These are phyloP conservation scores for Brachionus rubens DNA, from an alignment of 1,140 invertebrate genomes.

Conservation along the genomic window DNA sequence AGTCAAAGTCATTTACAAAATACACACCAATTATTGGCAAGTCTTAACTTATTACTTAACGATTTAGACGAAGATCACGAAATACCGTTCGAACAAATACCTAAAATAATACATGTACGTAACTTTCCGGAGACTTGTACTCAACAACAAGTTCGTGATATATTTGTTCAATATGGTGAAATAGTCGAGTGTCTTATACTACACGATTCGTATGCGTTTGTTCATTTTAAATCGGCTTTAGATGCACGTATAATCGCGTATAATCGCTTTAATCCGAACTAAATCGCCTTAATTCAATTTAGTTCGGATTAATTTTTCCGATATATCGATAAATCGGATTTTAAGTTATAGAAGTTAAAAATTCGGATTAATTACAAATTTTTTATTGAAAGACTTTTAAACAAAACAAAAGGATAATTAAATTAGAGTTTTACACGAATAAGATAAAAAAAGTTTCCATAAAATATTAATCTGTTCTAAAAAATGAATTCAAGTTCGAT, in stretches of 20 bases:
- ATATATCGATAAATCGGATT: no score
- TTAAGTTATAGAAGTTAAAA: no score
- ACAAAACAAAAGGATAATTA: no score
- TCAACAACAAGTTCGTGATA: slow-evolving; percentile 23
- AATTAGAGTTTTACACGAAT: no score
- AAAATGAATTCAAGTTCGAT: no score
- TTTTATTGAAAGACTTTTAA: no score
- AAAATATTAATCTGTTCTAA: no score
- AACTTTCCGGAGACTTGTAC: slow-evolving; percentile 42
- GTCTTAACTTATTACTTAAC: neutral
- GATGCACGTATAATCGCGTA: slow-evolving; percentile 37
- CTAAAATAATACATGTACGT: slow-evolving; percentile 40
- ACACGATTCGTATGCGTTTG: slow-evolving; percentile 44
- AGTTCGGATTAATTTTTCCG: no score
- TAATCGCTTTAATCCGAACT: no score
- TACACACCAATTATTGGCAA: neutral
- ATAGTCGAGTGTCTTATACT: slow-evolving; percentile 39
- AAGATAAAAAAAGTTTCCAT: no score
- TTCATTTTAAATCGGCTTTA: slow-evolving; percentile 31
- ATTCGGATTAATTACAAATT: no score
- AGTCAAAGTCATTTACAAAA: slow-evolving; percentile 39
- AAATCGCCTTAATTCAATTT: no score
- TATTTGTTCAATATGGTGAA: slow-evolving; percentile 38
- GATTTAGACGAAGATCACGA: neutral
- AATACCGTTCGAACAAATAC: neutral